Conservation (phyloP, 1,140 invertebrate genomes). For the Leptinotarsa texana region DNA sequence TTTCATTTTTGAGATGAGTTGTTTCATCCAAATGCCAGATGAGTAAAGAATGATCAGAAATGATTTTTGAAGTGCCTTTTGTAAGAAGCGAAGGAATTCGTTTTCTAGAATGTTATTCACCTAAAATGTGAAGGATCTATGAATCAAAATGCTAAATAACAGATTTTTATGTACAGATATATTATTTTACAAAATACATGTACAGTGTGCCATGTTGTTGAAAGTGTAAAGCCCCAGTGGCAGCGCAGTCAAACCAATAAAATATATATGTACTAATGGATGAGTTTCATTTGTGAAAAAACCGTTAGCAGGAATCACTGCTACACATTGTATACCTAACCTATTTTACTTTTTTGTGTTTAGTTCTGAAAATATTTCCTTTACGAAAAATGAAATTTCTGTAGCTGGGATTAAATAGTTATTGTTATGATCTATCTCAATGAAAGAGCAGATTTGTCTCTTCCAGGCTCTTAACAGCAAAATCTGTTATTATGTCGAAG, state of each 20-base stretch:
- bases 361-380: too few species aligned
- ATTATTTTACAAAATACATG: conserved; percentile 54
- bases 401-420: too few species aligned
- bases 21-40: conserved; percentile 11
- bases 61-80: conserved; percentile 46
- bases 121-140: conserved; percentile 45
- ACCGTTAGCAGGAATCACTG: too few species aligned
- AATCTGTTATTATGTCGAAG: too few species aligned
- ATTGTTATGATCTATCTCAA: too few species aligned
- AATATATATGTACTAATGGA: conserved; percentile 43
- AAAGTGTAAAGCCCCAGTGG: conserved; percentile 48
- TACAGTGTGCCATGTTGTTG: conserved; percentile 56
- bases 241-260: conserved; percentile 52
- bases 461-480: too few species aligned
- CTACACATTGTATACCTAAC: too few species aligned
- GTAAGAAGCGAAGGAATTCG: conserved; percentile 30
- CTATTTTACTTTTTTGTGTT: too few species aligned
- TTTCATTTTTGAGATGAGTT: conserved; percentile 2
- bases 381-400: too few species aligned
- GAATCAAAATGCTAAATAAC: conserved; percentile 43
- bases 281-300: neutral
- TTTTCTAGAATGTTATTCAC: conserved; percentile 45
- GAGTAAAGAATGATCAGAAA: conserved; percentile 27
- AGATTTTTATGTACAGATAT: conserved; percentile 50
- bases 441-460: too few species aligned